Base-by-base conservation (phyloP, 2,888 invertebrate species). In the Acanthococcus lagerstroemiae region DNA sequence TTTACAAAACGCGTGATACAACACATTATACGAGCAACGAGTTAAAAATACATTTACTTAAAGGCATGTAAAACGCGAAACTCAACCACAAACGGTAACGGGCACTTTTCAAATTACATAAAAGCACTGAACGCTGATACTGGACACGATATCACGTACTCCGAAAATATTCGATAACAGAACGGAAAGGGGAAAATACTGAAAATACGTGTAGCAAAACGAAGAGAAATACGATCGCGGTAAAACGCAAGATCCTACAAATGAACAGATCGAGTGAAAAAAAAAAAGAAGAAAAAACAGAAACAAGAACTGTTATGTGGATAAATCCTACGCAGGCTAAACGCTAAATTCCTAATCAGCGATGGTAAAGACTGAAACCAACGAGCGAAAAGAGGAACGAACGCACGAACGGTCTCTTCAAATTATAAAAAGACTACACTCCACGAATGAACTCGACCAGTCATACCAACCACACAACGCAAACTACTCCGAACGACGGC, bases 11-110 rank as follows among this genome's bases (percentile, higher is more conserved):
- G 50, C 50, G 15, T 50, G 19, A 50, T 50, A 50, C 50, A 19
- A 50, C 50, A 50, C 50, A 50, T 50, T 17, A 50, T 50, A 50
- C 50, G 21, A 50, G 4, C 2, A 50, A 50, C 50, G 17, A 50
- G 50, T 50, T 50, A 50, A 50, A 50, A 50, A 50, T 50, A 50
- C 50, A 50, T 50, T 50, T 50, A 50, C 50, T n/a, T 50, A 50
- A 19, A 19, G 50, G 50, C 50, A 50, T 50, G 19, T 9, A n/a
- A 50, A n/a, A 50, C 50, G 19, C 37, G 37, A 37, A 37, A 37
- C 37, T 37, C 12, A 37, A 37, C n/a, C 37, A 37, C 37, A 37
- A 37, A n/a, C 37, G 37, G 37, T 37, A 15, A 37, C 37, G 37
- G n/a, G 37, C 37, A 37, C 37, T 37, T 37, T 37, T 37, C 37